Base-by-base conservation (phyloP, 2,113 vertebrate genomes). In the Orthonyx spaldingii region DNA sequence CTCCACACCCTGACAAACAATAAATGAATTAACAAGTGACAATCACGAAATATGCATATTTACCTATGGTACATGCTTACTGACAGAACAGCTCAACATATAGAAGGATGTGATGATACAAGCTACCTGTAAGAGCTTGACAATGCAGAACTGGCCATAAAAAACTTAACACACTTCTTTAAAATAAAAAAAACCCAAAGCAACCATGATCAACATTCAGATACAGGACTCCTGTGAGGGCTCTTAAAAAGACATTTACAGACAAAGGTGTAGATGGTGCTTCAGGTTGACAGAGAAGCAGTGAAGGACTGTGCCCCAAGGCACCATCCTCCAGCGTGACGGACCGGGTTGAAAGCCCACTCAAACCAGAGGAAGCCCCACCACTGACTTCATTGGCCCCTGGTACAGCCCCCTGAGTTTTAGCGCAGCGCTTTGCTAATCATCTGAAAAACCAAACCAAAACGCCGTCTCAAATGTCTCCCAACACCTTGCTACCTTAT, bases 71-170 rank as follows among this genome's bases (percentile, higher is more conserved):
- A 85, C 64, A 35, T 5, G 37, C 87, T 78, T 27, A 74, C 46
- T 44, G 59, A 91, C 35, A 70, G 37, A 74, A 92, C 57, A 93
- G 61, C 39, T 88, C 85, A 22, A 42, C 42, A 49, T 2, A 55
- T 0, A 81, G 83, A 90, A 76, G 81, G 79, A 81, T 71, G 90
- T 78, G 64, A 47, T 47, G 77, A 89, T 5, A 93, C 42, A 35
- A 91, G 63, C 35, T 50, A 61, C 39, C 81, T 86, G 64, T 20
- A 53, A 94, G 59, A 78, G 91, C 46, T 61, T 61, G 59, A 93
- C 56, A 87, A 90, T 68, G 70, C 65, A 56, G 60, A 94, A 96
- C 94, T 93, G 96, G 81, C 90, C 95, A 52, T 77, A 56, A 86
- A 72, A 65, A 92, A n/a, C 12, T 41, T 32, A 89, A 87, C 13